These are phyloP conservation scores for Apaloderma vittatum DNA, from an alignment of 2,113 vertebrate genomes.

Conservation along the genomic window DNA sequence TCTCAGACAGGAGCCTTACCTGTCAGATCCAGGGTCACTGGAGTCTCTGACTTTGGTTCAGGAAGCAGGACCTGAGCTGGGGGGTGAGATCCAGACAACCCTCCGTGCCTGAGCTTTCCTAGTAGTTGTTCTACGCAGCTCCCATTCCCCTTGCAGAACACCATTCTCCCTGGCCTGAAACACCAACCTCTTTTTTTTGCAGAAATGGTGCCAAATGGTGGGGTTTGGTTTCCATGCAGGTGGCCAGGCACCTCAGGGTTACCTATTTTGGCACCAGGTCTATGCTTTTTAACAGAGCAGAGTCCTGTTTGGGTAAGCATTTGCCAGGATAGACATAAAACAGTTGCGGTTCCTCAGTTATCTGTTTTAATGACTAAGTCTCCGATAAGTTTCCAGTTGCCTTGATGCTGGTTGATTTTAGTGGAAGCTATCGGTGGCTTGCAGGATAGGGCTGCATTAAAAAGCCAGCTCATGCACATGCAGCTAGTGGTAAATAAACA, in stretches of 20 bases:
- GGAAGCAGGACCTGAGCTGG: background rate
- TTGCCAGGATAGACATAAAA: background rate
- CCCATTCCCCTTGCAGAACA: background rate
- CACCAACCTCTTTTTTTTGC: background rate
- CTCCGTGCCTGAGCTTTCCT: background rate
- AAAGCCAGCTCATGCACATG: constrained; percentile 30
- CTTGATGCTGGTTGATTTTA: background rate
- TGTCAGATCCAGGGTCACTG: background rate
- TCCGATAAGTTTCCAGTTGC: background rate
- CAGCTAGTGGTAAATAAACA: constrained; percentile 41
- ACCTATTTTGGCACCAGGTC: background rate
- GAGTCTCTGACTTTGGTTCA: background rate
- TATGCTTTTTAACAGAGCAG: background rate
- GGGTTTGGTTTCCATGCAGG: background rate
- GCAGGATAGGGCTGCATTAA: background rate
- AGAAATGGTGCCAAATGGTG: background rate
- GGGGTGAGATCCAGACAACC: background rate
- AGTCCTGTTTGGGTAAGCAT: background rate
- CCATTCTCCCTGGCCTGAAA: background rate
- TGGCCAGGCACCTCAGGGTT: background rate
- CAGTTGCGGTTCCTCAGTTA: background rate
- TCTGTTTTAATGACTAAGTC: background rate
- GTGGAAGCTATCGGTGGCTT: background rate
- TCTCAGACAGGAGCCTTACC: background rate
- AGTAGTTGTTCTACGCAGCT: background rate